These are phyloP conservation scores for Cuniculus paca DNA, from an alignment of 2,797 vertebrate species.

Conservation along the genomic window DNA sequence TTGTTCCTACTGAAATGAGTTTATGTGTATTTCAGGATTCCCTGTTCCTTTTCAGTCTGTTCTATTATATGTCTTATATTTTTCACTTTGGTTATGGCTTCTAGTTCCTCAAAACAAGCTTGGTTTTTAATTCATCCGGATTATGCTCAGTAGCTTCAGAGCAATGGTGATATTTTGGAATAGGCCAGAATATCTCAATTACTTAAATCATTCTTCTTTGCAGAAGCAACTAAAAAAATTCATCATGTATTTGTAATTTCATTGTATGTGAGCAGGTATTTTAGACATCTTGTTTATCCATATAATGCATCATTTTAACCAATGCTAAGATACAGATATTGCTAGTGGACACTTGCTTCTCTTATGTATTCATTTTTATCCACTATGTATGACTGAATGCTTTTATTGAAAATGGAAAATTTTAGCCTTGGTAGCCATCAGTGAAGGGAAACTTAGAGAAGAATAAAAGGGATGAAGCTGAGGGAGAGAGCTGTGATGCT, in stretches of 20 bases:
- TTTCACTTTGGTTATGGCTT: not conserved
- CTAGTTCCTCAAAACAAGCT: not conserved
- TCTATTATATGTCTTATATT: not conserved
- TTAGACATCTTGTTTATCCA: not conserved
- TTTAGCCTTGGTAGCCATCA: fast-evolving
- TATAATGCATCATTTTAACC: not conserved
- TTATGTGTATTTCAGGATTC: not conserved
- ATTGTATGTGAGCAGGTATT: not conserved
- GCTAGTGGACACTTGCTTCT: not conserved
- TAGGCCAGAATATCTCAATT: not conserved
- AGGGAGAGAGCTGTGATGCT: not conserved
- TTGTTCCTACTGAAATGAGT: not conserved
- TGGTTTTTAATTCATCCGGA: not conserved
- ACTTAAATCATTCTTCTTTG: not conserved
- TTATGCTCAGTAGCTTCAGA: not conserved
- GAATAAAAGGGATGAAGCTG: not conserved
- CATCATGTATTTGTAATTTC: not conserved
- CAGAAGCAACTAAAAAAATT: not conserved
- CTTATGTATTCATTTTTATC: not conserved
- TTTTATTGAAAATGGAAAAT: not conserved
- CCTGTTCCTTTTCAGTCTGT: not conserved
- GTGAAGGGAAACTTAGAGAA: not conserved
- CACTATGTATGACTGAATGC: not conserved
- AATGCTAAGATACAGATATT: not conserved
- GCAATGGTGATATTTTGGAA: not conserved